These are phyloP conservation scores for Melanogrammus aeglefinus DNA, from an alignment of 2,797 vertebrate species.

Conservation along the genomic window DNA sequence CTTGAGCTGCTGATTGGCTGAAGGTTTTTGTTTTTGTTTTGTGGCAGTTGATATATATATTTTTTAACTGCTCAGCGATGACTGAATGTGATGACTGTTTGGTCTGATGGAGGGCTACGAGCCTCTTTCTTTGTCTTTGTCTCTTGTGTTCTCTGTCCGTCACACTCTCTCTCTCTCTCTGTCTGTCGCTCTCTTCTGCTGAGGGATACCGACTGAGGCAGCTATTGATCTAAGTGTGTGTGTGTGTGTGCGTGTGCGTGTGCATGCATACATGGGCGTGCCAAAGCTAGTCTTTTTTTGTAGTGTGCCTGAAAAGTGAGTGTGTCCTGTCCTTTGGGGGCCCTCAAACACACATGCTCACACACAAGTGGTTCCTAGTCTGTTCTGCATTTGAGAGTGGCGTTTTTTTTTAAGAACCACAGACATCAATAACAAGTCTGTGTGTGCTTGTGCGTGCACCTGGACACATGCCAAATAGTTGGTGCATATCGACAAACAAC, in stretches of 20 bases:
- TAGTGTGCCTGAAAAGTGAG: constrained; percentile 67
- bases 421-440: constrained; percentile 44
- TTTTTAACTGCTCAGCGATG: constrained; percentile 48
- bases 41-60: not conserved
- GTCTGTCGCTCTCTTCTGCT: constrained; percentile 39
- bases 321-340: constrained; percentile 39
- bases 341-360: constrained; percentile 43
- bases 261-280: constrained; percentile 64
- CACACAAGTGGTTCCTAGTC: constrained; percentile 53
- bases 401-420: constrained; percentile 48
- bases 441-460: constrained; percentile 8
- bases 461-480: constrained; percentile 20
- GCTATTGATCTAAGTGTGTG: constrained; percentile 78
- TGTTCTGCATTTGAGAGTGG: constrained; percentile 57
- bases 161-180: constrained; percentile 51
- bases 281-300: constrained; percentile 64
- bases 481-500: constrained; percentile 31
- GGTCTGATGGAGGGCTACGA: constrained; percentile 35
- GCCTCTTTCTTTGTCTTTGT: not conserved
- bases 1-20: constrained; percentile 88
- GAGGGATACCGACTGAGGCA: constrained; percentile 77
- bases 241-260: not conserved
- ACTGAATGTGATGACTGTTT: constrained; percentile 67
- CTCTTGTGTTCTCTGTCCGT: not conserved
- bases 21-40: constrained; percentile 18